These are phyloP conservation scores for Macaca fascicularis DNA, from an alignment of 2,113 vertebrate species.

Conservation along the genomic window DNA sequence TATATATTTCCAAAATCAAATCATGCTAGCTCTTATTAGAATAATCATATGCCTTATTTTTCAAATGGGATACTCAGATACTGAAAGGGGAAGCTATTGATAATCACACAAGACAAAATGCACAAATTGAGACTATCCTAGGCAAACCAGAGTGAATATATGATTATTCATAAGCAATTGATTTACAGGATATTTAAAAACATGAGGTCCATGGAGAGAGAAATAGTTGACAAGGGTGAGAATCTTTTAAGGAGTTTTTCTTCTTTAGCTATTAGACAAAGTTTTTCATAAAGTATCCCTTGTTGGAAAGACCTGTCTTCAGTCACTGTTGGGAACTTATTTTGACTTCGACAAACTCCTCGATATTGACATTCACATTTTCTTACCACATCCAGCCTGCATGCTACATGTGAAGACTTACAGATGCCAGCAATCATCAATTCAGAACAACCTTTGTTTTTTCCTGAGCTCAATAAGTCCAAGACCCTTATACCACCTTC, in stretches of 20 bases:
- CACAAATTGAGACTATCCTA: not conserved
- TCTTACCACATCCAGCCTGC: not conserved
- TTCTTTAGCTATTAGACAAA: not conserved
- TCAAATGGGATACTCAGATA: not conserved
- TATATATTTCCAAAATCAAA: not conserved
- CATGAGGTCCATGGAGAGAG: not conserved
- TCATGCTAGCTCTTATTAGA: not conserved
- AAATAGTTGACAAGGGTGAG: not conserved
- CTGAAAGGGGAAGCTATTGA: not conserved
- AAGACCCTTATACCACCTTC: not conserved
- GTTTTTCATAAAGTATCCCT: not conserved
- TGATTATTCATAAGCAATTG: not conserved
- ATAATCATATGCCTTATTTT: not conserved
- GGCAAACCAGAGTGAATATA: not conserved
- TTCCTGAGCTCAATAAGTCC: not conserved
- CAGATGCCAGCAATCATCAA: fast-evolving
- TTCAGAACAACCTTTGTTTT: not conserved
- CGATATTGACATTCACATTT: no score
- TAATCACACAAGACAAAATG: not conserved
- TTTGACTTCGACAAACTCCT: not conserved
- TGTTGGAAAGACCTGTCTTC: not conserved
- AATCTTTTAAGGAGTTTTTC: not conserved
- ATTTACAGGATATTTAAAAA: not conserved
- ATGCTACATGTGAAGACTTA: not conserved
- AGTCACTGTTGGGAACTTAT: not conserved